These are phyloP conservation scores for Idaea biselata DNA, from an alignment of 2,888 invertebrate genomes.

Conservation along the genomic window DNA sequence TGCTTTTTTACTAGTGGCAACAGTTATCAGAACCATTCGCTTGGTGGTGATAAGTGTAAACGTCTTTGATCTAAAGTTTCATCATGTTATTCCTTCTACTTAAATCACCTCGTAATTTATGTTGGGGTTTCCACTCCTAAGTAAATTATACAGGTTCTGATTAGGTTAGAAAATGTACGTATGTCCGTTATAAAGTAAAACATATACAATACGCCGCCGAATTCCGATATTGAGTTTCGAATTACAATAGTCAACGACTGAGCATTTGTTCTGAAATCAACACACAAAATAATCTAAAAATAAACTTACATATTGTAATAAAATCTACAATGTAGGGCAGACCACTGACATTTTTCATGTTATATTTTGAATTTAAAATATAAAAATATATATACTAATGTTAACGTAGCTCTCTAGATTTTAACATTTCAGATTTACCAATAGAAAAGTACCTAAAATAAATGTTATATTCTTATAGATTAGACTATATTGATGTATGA, in stretches of 20 bases:
- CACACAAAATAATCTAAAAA: slow-evolving; percentile 11
- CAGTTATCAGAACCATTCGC: slow-evolving; percentile 75
- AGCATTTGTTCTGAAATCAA: slow-evolving; percentile 32
- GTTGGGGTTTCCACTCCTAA: slow-evolving; percentile 60
- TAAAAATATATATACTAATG: slow-evolving; percentile 17
- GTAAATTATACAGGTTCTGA: slow-evolving; percentile 82
- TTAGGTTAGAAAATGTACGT: slow-evolving; percentile 71
- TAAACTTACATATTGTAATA: slow-evolving; percentile 11
- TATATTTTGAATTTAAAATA: background rate
- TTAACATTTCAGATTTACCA: slow-evolving; percentile 37
- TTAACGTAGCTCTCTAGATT: slow-evolving; percentile 52
- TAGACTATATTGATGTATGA: slow-evolving; percentile 43
- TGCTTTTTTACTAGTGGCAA: slow-evolving; percentile 51
- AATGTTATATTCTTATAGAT: slow-evolving; percentile 47
- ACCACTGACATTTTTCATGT: slow-evolving; percentile 1
- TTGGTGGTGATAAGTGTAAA: slow-evolving; percentile 74
- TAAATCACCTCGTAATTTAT: slow-evolving; percentile 82
- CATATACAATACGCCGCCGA: slow-evolving; percentile 48
- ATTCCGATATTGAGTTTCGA: slow-evolving; percentile 58
- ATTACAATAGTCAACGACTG: slow-evolving; percentile 45
- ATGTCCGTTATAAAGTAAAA: slow-evolving; percentile 52
- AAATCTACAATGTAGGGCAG: background rate
- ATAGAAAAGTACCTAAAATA: slow-evolving; percentile 54
- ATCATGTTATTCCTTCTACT: slow-evolving; percentile 68
- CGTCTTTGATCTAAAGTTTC: slow-evolving; percentile 60